Base-by-base conservation (phyloP, 2,888 invertebrate species). In the Caenorhabditis sinica region DNA sequence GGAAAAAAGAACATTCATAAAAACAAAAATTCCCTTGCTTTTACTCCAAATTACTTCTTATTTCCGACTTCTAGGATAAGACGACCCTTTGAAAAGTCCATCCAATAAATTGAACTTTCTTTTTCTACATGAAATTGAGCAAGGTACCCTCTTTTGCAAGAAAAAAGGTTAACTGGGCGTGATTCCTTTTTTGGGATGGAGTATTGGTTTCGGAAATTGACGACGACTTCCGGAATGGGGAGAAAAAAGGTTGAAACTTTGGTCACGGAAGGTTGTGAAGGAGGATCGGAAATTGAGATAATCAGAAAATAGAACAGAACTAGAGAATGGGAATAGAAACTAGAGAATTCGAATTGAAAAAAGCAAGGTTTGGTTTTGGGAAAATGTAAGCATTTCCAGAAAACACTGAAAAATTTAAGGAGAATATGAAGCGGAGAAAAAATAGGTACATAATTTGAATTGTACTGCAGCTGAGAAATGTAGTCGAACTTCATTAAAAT, bases 91-190 rank as follows among this genome's bases (percentile, higher is more conserved):
- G n/a, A n/a, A 30, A 23, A 40, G 23, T 60, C 33, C 71, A 72
- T 72, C 30, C n/a, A 30, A 45, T 60, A 45, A 36, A 72, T 72
- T 58, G 45, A 45, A 72, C 23, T 53, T 65, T 40, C n/a, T n/a
- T n/a, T n/a, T n/a, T n/a, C n/a, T n/a, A n/a, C n/a, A n/a, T n/a
- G n/a, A 40, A 61, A 61, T 61, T 61, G 61, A 61, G 40, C 36
- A 61, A n/a, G n/a, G n/a, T n/a, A n/a, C n/a, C 60, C 25, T 63
- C 33, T 58, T 30, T 33, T 65, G 65, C 65, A 68, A 45, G 23
- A 61, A 61, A 40, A 8, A 45, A 43, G 40, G 25, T 56, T 40
- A 40, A 56, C 56, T 56, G 56, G 56, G 69, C 69, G 69, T 69
- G 69, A 69, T 69, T 69, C 69, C 69, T 69, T 56, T 56, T 56